Percentiles rank a stretch among this genome's conserved stretches.
Conservation (phyloP, 2,888 invertebrate species). For the Brenthis daphne region DNA sequence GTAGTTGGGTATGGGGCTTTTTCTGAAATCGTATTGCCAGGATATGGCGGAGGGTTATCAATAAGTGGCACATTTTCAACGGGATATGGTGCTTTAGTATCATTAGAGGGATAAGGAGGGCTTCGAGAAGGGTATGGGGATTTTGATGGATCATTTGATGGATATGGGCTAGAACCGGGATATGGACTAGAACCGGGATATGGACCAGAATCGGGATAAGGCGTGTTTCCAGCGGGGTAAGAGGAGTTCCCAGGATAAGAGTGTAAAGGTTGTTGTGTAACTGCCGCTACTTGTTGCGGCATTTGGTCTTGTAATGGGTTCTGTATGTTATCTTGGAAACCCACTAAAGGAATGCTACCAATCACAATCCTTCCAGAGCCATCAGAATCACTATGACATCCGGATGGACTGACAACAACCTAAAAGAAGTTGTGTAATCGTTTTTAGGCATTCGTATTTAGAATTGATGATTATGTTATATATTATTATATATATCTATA, state of each 20-base stretch:
- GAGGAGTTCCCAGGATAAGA: slow-evolving; percentile 23
- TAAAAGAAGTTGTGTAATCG: slow-evolving; percentile 39
- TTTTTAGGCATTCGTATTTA: neutral
- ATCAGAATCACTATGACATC: slow-evolving; percentile 58
- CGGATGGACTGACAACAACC: slow-evolving; percentile 55
- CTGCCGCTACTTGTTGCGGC: slow-evolving; percentile 42
- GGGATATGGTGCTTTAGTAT: slow-evolving; percentile 5
- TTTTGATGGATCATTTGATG: slow-evolving; percentile 24
- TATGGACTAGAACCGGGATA: slow-evolving; percentile 45
- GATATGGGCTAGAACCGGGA: slow-evolving; percentile 33
- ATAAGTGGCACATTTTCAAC: slow-evolving; percentile 17
- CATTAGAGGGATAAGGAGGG: slow-evolving; percentile 31
- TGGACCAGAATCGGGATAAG: slow-evolving; percentile 35
- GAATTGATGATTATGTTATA: too few species aligned
- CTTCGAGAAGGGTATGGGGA: slow-evolving; percentile 34
- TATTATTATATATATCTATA: too few species aligned
- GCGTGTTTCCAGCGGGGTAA: neutral
- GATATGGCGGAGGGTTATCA: slow-evolving; percentile 32
- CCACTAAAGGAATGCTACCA: slow-evolving; percentile 61
- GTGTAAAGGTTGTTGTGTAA: slow-evolving; percentile 51
- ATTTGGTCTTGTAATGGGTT: slow-evolving; percentile 52
- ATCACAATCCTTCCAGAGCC: slow-evolving; percentile 52
- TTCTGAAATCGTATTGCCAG: slow-evolving; percentile 19
- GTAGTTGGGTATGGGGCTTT: slow-evolving; percentile 30
- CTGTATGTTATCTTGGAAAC: slow-evolving; percentile 50